A percentile compares a stretch with the other conserved stretches of the same genome.
Conservation (phyloP, 2,113 vertebrate species). For the Pomatostomus ruficeps region DNA sequence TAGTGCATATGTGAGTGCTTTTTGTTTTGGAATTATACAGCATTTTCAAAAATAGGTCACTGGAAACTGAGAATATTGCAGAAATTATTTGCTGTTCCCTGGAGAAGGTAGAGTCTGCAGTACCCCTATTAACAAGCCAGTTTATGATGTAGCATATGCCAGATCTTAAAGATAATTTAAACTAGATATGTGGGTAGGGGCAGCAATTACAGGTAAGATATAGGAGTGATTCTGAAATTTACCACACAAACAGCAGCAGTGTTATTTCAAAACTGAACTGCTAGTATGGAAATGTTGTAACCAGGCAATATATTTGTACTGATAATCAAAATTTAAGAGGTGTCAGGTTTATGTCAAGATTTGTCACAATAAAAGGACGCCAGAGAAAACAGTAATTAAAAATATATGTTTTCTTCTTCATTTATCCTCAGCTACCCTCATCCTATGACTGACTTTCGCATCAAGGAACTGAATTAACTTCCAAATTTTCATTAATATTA, state of each 20-base stretch:
- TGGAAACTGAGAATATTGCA: constrained; percentile 18
- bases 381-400: not conserved
- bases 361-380: not conserved
- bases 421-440: not conserved
- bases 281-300: not conserved
- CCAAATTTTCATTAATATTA: not conserved
- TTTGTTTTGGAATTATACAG: not conserved
- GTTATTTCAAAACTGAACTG: not conserved
- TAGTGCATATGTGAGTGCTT: not conserved
- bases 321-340: not conserved
- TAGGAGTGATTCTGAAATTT: not conserved
- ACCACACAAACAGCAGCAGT: not conserved
- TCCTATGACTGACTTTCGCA: not conserved
- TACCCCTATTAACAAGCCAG: not conserved
- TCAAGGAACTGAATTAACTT: not conserved
- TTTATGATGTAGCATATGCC: not conserved
- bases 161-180: constrained; percentile 5
- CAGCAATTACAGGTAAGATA: not conserved
- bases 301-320: not conserved
- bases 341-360: not conserved
- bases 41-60: constrained; percentile 28
- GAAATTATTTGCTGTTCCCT: constrained; percentile 42
- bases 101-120: not conserved
- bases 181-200: not conserved
- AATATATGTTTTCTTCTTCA: not conserved